Evolutionary conservation across 2,113 vertebrate genomes (phyloP).

Genomic region (Triplophysa tibetana): DNA sequence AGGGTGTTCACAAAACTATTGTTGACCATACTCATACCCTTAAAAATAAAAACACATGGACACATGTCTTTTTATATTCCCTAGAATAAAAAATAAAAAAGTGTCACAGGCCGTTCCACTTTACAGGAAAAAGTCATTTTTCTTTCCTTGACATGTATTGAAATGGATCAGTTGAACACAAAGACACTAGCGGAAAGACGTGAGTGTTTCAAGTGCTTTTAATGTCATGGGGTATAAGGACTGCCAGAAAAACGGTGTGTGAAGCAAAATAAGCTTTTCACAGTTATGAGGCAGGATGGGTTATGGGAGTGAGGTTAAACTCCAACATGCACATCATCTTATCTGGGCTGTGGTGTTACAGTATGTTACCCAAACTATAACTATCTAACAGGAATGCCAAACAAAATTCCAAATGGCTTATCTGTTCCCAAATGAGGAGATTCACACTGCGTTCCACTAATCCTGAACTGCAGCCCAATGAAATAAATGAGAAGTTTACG

Average conservation of each 20-base stretch:
- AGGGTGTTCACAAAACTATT: conserved; percentile 63
- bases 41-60: conserved; percentile 28
- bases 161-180: conserved; percentile 26
- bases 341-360: not conserved
- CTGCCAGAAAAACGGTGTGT: not conserved
- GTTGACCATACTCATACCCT: conserved; percentile 50
- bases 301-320: conserved; percentile 17
- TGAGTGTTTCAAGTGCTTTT: not conserved
- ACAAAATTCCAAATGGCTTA: conserved; percentile 39
- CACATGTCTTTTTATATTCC: conserved; percentile 18
- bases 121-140: conserved; percentile 37
- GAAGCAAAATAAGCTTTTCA: not conserved
- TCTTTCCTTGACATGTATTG: conserved; percentile 30
- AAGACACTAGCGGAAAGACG: conserved; percentile 3
- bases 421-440: conserved; percentile 39
- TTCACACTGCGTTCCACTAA: conserved; percentile 5
- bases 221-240: not conserved
- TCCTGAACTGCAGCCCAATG: not conserved
- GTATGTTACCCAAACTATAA: conserved; percentile 15
- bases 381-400: conserved; percentile 21
- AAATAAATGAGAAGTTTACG: not conserved
- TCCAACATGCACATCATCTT: not conserved
- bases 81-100: no score
- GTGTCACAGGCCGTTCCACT: no score
- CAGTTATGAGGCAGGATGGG: not conserved